These are phyloP conservation scores for Scomber japonicus DNA, from an alignment of 2,113 vertebrate species.

Conservation along the genomic window DNA sequence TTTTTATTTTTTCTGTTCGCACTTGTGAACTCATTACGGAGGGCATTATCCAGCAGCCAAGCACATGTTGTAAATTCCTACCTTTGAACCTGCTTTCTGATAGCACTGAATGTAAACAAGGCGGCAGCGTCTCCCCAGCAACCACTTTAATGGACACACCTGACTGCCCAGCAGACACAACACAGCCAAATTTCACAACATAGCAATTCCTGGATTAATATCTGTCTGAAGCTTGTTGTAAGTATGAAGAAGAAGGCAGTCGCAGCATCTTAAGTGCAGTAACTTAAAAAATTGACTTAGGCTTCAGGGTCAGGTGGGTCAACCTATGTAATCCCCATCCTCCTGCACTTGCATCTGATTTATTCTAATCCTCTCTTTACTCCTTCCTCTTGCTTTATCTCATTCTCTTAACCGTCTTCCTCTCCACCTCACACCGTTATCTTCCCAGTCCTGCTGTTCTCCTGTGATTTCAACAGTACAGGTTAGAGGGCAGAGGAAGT, in stretches of 20 bases:
- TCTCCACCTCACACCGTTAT: slow-evolving; percentile 30
- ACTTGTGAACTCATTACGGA: slow-evolving; percentile 31
- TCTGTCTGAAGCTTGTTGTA: slow-evolving; percentile 22
- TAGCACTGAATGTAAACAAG: slow-evolving; percentile 79
- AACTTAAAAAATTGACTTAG: background rate
- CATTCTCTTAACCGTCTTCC: slow-evolving; percentile 11
- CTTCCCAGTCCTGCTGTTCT: slow-evolving; percentile 22
- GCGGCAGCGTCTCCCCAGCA: slow-evolving; percentile 33
- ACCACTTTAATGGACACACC: slow-evolving; percentile 66
- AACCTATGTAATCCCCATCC: slow-evolving; percentile 16
- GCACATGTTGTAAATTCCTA: slow-evolving; percentile 60
- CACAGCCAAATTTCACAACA: slow-evolving; percentile 54
- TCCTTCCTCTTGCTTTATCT: slow-evolving; percentile 38
- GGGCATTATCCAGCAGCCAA: slow-evolving; percentile 40
- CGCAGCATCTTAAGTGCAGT: slow-evolving; percentile 8
- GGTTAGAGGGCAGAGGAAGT: slow-evolving; percentile 41
- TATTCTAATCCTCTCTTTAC: slow-evolving; percentile 44
- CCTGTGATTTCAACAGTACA: slow-evolving; percentile 23
- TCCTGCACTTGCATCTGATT: slow-evolving; percentile 24
- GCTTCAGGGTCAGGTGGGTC: slow-evolving; percentile 18
- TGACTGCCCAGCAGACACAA: slow-evolving; percentile 74
- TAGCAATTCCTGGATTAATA: slow-evolving; percentile 46
- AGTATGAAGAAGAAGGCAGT: slow-evolving; percentile 7
- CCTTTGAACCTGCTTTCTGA: slow-evolving; percentile 78
- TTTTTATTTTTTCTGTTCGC: slow-evolving; percentile 13